Base-by-base conservation (phyloP, 2,113 vertebrate genomes). In the Rhinichthys klamathensis region DNA sequence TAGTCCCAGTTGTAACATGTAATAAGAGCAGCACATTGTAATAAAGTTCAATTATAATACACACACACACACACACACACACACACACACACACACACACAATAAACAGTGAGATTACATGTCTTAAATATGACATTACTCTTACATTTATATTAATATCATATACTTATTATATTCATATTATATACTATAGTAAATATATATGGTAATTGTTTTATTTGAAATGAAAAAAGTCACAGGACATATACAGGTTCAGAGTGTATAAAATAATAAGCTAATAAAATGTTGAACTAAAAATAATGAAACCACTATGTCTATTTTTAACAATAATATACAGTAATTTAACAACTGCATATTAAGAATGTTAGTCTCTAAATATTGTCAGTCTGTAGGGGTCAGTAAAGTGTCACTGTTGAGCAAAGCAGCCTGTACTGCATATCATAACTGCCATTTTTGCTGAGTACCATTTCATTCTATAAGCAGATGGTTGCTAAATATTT, bases 371-470 rank as follows among this genome's bases (percentile, higher is more conserved):
- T n/a, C 32, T 38, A 35, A 12, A 78, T 25, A 79, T 7, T 58
- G 11, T 8, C 54, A 60, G 54, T 4, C 54, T 79, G 56, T 79
- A 79, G 76, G 56, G 54, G 56, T 25, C 76, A 79, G 56, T 79
- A 79, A 61, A 79, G 76, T 25, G 8, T 25, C 54, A 79, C 76
- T 60, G 51, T 46, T 73, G 44, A 75, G 44, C 44, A 75, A 30
- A 61, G 12, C 11, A 3, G 18, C 9, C 21, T 18, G 5, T 32
- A 11, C 16, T 69, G 1, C 11, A 23, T 23, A 38, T 70, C 3
- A 21, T 5, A 70, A 38, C 3, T 44, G 16, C 23, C 8, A 51
- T 27, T 72, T 41, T 44, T 51, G 23, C 35, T 3, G 13, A 73
- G 44, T 16, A 32, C 30, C 54, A 74, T 21, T 35, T 35, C 16